Base-by-base conservation (phyloP, 2,888 invertebrate genomes). In the Cepaea hortensis region DNA sequence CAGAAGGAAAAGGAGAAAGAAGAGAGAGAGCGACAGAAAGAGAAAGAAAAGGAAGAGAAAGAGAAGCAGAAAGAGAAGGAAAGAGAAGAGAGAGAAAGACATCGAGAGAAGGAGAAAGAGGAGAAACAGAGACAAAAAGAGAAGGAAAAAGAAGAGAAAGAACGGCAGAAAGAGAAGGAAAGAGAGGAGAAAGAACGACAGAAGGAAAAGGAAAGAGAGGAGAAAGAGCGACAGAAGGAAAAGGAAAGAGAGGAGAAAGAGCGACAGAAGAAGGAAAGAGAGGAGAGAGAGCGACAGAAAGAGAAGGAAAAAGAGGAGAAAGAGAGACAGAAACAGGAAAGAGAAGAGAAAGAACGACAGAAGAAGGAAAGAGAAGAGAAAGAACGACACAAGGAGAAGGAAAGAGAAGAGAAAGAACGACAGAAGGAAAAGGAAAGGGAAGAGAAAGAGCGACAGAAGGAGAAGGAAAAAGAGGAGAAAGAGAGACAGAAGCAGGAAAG, bases 371-470 rank as follows among this genome's bases (percentile, higher is more conserved):
- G 73, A 61, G 46, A 76, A 9, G 84, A 88, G 84, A 85, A 89
- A 20, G 80, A 86, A 72, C 72, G 86, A 46, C 83, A 88, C 72
- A 82, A 84, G 23, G 61, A 87, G 81, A 76, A 87, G 20, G 23
- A 72, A n/a, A 80, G 84, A 46, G 81, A 84, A n/a, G 75, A 85
- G 62, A 79, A 81, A 68, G 80, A 79, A 65, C 81, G 86, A 65
- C 87, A 88, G 84, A 85, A 85, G 76, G 65, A 85, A 76, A 70
- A 80, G 13, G 86, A 87, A 73, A 80, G 85, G 55, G 88, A 86
- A 61, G 81, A 88, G 75, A 85, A 89, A 79, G 73, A 87, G 15
- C 35, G 75, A 6, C 68, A 79, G 68, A 81, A 61, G n/a, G 55
- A 61, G 62, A 62, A 5, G n/a, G 79, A 85, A 61, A 85, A 84